Conservation (phyloP, 2,113 vertebrate genomes). For the Lagopus muta region DNA sequence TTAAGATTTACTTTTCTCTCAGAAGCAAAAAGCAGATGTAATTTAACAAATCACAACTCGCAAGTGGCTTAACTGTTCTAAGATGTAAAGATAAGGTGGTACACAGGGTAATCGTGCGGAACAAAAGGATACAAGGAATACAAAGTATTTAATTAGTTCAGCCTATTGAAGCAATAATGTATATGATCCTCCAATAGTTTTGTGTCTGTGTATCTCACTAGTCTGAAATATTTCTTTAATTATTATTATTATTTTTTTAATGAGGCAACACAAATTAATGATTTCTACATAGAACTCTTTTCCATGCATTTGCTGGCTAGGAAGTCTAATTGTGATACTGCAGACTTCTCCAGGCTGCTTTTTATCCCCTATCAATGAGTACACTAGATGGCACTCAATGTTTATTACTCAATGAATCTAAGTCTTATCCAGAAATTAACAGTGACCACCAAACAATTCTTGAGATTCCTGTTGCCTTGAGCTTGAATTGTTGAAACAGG, state of each 20-base stretch:
- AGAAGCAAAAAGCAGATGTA: conserved; percentile 10
- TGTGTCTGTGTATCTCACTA: background rate
- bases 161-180: background rate
- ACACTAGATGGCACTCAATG: conserved; percentile 42
- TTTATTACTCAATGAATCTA: background rate
- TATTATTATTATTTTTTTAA: background rate
- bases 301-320: background rate
- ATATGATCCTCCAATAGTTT: background rate
- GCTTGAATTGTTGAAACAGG: background rate
- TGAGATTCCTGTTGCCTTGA: background rate
- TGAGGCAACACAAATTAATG: background rate
- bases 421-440: background rate
- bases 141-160: background rate
- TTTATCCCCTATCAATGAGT: background rate
- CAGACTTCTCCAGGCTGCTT: background rate
- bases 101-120: background rate
- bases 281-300: background rate
- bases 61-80: conserved; percentile 9
- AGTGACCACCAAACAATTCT: background rate
- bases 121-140: background rate
- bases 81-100: background rate
- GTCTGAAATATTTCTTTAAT: background rate
- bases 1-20: background rate
- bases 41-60: conserved; percentile 21
- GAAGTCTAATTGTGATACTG: background rate